These are phyloP conservation scores for Corydoras sp. DNA, from an alignment of 2,113 vertebrate genomes.

Conservation along the genomic window DNA sequence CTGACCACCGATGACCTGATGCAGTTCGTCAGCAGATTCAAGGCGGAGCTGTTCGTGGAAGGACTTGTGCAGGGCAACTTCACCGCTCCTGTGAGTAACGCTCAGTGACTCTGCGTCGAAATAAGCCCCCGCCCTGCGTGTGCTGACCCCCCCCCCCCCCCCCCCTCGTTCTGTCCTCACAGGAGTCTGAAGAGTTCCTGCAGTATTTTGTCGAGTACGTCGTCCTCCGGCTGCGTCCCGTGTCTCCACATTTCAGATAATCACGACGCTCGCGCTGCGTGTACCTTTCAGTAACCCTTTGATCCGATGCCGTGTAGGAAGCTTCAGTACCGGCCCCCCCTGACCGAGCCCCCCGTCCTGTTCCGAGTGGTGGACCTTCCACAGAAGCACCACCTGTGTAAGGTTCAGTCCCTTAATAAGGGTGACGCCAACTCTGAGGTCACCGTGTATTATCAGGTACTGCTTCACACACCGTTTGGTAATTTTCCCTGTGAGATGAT, in stretches of 20 bases:
- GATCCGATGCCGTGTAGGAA: constrained; percentile 63
- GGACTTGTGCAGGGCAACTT: constrained; percentile 92
- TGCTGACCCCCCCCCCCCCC: background rate
- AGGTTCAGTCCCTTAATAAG: constrained; percentile 89
- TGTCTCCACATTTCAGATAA: background rate
- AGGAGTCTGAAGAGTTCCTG: constrained; percentile 67
- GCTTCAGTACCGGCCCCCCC: constrained; percentile 73
- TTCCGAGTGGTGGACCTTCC: constrained; percentile 90
- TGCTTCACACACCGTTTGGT: background rate
- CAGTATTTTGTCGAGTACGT: constrained; percentile 65
- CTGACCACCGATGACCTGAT: constrained; percentile 74
- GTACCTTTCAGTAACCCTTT: constrained; percentile 24
- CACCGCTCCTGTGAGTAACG: constrained; percentile 74
- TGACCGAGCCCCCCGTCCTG: constrained; percentile 77
- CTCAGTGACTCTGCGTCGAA: background rate
- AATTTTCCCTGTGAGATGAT: no score
- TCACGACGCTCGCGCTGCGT: background rate
- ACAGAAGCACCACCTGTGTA: constrained; percentile 74
- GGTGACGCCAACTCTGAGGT: constrained; percentile 92
- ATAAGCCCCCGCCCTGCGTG: background rate
- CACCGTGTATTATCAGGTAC: constrained; percentile 92
- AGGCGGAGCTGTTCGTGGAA: constrained; percentile 81
- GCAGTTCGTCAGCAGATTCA: constrained; percentile 75
- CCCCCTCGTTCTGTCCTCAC: constrained; percentile 27
- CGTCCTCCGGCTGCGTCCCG: background rate